These are phyloP conservation scores for Coendou prehensilis DNA, from an alignment of 2,797 vertebrate species.

Conservation along the genomic window DNA sequence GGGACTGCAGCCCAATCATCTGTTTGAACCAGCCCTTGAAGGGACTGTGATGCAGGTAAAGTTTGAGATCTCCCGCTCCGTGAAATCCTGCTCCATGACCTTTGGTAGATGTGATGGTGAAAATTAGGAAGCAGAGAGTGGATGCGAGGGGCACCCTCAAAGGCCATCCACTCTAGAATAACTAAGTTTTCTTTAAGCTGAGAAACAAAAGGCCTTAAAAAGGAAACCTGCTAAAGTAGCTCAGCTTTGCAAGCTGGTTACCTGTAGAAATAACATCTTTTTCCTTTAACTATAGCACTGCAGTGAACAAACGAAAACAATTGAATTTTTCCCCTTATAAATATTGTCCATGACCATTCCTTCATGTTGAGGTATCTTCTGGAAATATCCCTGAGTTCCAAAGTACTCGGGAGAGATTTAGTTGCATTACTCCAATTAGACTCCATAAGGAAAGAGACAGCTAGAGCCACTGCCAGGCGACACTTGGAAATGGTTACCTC, in stretches of 20 bases:
- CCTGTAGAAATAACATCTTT: background rate
- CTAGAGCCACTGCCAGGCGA: background rate
- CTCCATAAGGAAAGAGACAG: background rate
- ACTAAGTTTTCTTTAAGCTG: background rate
- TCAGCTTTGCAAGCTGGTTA: background rate
- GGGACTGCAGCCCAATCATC: background rate
- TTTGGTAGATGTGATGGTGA: background rate
- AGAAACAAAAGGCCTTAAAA: constrained; percentile 14
- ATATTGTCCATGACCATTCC: background rate
- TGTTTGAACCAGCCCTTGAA: background rate
- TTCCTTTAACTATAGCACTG: constrained; percentile 27
- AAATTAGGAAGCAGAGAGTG: background rate
- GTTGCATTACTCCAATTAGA: background rate
- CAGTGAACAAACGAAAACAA: constrained; percentile 33
- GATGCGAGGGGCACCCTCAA: background rate
- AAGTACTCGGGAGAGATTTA: background rate
- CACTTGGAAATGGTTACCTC: background rate
- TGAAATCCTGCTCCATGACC: background rate
- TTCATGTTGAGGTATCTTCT: background rate
- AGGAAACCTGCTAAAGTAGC: constrained; percentile 11
- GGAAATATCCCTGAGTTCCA: constrained; percentile 1
- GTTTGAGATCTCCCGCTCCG: background rate
- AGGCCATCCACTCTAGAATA: background rate
- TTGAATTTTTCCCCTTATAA: background rate
- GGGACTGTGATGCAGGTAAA: background rate